Conservation (phyloP, 2,888 invertebrate genomes). For the Pogonocherus hispidulus region DNA sequence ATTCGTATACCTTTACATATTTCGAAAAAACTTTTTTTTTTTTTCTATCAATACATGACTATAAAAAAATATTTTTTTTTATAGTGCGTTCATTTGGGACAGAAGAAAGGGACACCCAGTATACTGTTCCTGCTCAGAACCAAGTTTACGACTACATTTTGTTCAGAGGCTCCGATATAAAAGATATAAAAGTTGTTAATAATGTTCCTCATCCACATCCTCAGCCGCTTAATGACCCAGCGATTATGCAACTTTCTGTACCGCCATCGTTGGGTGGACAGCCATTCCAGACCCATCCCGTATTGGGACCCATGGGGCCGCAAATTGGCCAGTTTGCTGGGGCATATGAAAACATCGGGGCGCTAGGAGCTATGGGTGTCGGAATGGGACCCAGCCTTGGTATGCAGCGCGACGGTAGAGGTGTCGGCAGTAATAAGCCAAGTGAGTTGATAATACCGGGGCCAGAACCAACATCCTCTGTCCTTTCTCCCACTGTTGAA, state of each 20-base stretch:
- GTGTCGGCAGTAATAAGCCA: constrained; percentile 67
- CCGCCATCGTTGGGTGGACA: constrained; percentile 78
- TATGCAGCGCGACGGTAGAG: constrained; percentile 67
- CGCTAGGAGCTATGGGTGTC: constrained; percentile 60
- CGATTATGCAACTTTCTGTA: constrained; percentile 93
- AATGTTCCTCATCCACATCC: constrained; percentile 84
- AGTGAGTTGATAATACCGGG: constrained; percentile 74
- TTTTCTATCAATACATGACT: no score
- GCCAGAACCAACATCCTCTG: constrained; percentile 62
- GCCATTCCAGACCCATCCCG: constrained; percentile 80
- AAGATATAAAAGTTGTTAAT: constrained; percentile 97
- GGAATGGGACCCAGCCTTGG: constrained; percentile 66
- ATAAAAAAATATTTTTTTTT: constrained; percentile 57
- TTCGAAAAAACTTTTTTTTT: no score
- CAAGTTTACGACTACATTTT: constrained; percentile 99
- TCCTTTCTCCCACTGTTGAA: constrained; percentile 68
- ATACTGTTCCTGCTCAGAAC: constrained; percentile 95
- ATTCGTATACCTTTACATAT: no score
- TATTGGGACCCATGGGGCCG: constrained; percentile 73
- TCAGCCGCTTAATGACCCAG: constrained; percentile 90
- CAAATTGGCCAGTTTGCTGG: constrained; percentile 69
- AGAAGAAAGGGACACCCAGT: constrained; percentile 96
- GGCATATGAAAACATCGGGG: constrained; percentile 69
- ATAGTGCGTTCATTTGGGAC: constrained; percentile 98
- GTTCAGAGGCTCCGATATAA: constrained; percentile 98